These are phyloP conservation scores for Synanthedon andrenaeformis DNA, from an alignment of 2,888 invertebrate species.

Conservation along the genomic window DNA sequence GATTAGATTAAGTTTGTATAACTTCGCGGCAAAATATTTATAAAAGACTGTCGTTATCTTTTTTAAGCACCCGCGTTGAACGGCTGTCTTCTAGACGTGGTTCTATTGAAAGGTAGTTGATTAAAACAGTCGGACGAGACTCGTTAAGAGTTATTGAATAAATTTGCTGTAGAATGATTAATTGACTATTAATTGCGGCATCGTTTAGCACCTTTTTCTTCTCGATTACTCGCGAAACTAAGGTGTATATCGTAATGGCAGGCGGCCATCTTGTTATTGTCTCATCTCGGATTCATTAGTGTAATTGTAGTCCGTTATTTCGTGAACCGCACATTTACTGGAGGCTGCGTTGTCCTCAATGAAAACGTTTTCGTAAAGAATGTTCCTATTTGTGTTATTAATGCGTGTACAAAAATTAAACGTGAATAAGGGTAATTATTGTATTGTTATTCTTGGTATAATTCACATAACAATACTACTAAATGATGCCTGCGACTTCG, in stretches of 20 bases:
- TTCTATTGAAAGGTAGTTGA: constrained; percentile 22
- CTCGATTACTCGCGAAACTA: constrained; percentile 21
- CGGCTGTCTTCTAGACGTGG: no score
- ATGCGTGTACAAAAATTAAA: neutral
- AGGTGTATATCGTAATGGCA: constrained; percentile 2
- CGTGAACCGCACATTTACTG: neutral
- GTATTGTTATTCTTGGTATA: no score
- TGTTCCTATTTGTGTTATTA: neutral
- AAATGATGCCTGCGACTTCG: no score
- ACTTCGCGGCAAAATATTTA: no score
- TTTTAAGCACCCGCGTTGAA: no score
- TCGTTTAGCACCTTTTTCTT: constrained; percentile 51
- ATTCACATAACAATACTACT: no score
- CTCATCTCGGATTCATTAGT: neutral
- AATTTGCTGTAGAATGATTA: constrained; percentile 56
- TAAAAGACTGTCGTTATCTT: no score
- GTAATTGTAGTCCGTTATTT: neutral
- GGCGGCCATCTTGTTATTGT: neutral
- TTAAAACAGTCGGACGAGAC: constrained; percentile 25
- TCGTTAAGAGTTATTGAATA: constrained; percentile 59
- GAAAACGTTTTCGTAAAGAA: neutral
- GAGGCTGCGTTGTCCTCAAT: neutral
- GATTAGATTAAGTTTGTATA: no score
- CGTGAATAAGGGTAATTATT: no score
- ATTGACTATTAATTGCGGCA: constrained; percentile 62